A percentile compares a stretch with the other conserved stretches of the same genome.
Evolutionary conservation across 2,113 vertebrate species (phyloP).

Genomic region (Amia ocellicauda): DNA sequence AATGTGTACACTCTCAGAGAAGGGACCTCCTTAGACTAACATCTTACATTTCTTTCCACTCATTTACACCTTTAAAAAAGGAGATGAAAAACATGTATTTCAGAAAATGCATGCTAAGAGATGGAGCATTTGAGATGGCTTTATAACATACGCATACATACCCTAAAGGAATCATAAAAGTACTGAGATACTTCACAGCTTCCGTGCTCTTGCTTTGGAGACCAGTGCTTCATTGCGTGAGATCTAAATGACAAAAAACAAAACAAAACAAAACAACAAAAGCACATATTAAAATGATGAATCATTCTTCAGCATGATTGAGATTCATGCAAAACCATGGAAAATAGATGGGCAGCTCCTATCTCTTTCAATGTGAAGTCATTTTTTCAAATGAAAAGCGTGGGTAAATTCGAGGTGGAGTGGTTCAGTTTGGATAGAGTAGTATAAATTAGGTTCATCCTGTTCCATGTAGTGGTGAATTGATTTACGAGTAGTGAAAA

Average conservation of each 20-base stretch:
- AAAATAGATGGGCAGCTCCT: constrained; percentile 42
- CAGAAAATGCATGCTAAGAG: too few species aligned
- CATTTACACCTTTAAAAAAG: too few species aligned
- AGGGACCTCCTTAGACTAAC: too few species aligned
- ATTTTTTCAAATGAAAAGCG: constrained; percentile 23
- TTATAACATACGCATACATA: too few species aligned
- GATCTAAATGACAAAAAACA: background rate
- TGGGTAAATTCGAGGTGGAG: constrained; percentile 29
- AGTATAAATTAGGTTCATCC: constrained; percentile 37
- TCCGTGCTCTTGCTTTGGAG: constrained; percentile 42
- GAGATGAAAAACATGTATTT: too few species aligned
- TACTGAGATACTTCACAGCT: constrained; percentile 53
- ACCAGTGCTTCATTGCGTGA: constrained; percentile 14
- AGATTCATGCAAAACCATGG: constrained; percentile 55
- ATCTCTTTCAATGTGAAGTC: constrained; percentile 24
- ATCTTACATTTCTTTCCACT: too few species aligned
- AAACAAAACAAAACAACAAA: too few species aligned
- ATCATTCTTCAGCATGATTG: constrained; percentile 38
- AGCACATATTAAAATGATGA: constrained; percentile 38
- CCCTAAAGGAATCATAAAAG: background rate
- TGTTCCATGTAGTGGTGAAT: constrained; percentile 36
- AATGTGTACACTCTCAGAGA: too few species aligned
- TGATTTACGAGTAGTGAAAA: constrained; percentile 46
- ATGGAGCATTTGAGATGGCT: too few species aligned
- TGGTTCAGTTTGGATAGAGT: constrained; percentile 16